These are phyloP conservation scores for Phaethornis superciliosus DNA, from an alignment of 2,113 vertebrate species.

Conservation along the genomic window DNA sequence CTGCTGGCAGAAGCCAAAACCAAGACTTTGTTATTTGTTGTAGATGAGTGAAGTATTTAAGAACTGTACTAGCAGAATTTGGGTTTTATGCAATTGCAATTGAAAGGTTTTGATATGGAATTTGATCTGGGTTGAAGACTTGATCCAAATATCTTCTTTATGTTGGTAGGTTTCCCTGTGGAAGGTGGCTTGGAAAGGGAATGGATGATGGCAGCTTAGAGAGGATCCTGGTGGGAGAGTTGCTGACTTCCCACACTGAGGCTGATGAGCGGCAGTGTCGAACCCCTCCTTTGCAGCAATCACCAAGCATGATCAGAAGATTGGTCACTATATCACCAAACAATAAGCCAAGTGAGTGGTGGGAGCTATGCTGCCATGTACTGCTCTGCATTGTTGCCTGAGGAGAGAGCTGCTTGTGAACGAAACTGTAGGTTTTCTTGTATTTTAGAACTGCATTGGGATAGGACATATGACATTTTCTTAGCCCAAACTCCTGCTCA, in stretches of 20 bases:
- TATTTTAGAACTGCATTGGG: not conserved
- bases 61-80: not conserved
- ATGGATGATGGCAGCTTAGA: slow-evolving; percentile 97
- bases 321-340: slow-evolving; percentile 96
- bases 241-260: slow-evolving; percentile 87
- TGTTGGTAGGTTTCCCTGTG: slow-evolving; percentile 91
- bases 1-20: slow-evolving; percentile 12
- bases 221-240: slow-evolving; percentile 93
- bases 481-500: not conserved
- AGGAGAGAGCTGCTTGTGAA: not conserved
- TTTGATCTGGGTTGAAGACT: not conserved
- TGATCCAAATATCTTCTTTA: not conserved
- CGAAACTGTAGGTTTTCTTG: not conserved
- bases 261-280: slow-evolving; percentile 92
- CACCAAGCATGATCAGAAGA: slow-evolving; percentile 96
- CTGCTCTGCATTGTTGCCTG: not conserved
- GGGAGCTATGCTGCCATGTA: not conserved
- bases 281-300: slow-evolving; percentile 96
- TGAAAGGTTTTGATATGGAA: not conserved
- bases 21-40: not conserved
- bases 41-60: not conserved
- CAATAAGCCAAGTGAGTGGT: slow-evolving; percentile 92
- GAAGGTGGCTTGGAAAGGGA: slow-evolving; percentile 96
- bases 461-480: not conserved
- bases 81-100: not conserved